Conservation (phyloP, 2,113 vertebrate genomes). For the Oncorhynchus clarkii region DNA sequence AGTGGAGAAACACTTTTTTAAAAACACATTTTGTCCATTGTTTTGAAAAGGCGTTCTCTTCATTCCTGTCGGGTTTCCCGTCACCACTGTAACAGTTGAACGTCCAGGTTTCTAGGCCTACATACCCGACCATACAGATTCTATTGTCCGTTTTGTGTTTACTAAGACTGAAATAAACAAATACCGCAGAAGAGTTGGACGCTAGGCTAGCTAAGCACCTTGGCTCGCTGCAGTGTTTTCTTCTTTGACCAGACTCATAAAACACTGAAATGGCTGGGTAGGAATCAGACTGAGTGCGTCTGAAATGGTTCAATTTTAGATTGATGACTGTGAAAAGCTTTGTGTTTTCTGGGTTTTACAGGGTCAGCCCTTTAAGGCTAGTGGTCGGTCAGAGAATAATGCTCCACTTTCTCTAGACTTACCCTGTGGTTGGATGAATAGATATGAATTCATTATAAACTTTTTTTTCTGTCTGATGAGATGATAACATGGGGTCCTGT, state of each 20-base stretch:
- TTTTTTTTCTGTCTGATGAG: no score
- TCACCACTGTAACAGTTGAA: conserved; percentile 23
- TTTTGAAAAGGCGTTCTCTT: conserved; percentile 60
- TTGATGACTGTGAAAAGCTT: conserved; percentile 42
- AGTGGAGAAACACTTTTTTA: conserved; percentile 27
- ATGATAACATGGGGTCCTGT: no score
- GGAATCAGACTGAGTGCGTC: neutral
- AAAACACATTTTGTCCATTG: conserved; percentile 51
- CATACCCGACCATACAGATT: conserved; percentile 49
- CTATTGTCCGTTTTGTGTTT: conserved; percentile 67
- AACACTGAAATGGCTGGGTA: conserved; percentile 55
- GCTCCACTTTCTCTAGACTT: no score
- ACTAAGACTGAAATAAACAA: conserved; percentile 70
- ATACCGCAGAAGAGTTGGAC: conserved; percentile 66
- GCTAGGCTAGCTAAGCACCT: conserved; percentile 42
- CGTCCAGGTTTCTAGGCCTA: conserved; percentile 46
- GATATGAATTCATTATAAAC: neutral
- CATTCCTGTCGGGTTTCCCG: conserved; percentile 64
- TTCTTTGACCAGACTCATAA: conserved; percentile 51
- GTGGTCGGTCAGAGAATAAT: conserved; percentile 54
- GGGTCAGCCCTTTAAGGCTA: conserved; percentile 55
- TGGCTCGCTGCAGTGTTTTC: conserved; percentile 60
- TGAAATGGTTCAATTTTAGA: neutral
- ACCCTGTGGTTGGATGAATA: no score
- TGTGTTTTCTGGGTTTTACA: conserved; percentile 48